Base-by-base conservation (phyloP, 2,888 invertebrate genomes). In the Apodemia duryi region DNA sequence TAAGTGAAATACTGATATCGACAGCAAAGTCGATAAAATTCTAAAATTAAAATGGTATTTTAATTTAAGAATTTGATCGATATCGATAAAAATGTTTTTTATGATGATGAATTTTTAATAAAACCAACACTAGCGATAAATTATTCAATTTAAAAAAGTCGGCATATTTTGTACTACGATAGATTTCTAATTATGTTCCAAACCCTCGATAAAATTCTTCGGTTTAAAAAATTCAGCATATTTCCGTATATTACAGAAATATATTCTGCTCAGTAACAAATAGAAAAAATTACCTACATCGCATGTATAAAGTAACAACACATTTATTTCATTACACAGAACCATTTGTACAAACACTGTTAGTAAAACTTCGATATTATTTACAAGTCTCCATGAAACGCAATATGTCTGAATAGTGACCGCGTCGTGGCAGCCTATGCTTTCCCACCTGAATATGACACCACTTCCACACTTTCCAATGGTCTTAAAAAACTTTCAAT, bases 361-460 rank as follows among this genome's bases (percentile, higher is more conserved):
- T 81, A 82, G 73, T 46, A 46, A 46, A 46, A 80, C 77, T 77
- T 75, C 66, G 72, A 79, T 83, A 84, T 83, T 84, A 84, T 84
- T 85, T 87, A 86, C 81, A 81, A 83, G 80, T 85, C 83, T 82
- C 79, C 77, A 79, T 85, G 90, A 85, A 90, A 90, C 78, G 80
- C 84, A 85, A 90, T 87, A 87, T 78, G 83, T 78, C 84, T 84
- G 84, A 83, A 83, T 81, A 79, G 83, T 78, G 86, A 89, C 90
- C 90, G 84, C 90, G 87, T 72, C 88, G 86, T 85, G 87, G 90
- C 89, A 89, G 88, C 88, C 82, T 86, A 85, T 85, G 88, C 89
- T 88, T 90, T 91, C 89, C 87, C 85, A 88, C 88, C 87, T 89
- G 89, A 91, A 91, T 82, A 87, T 89, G 91, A 91, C 85, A 91